Evolutionary conservation across 2,888 invertebrate species (phyloP).

Genomic region (Xestia rhomboidea): DNA sequence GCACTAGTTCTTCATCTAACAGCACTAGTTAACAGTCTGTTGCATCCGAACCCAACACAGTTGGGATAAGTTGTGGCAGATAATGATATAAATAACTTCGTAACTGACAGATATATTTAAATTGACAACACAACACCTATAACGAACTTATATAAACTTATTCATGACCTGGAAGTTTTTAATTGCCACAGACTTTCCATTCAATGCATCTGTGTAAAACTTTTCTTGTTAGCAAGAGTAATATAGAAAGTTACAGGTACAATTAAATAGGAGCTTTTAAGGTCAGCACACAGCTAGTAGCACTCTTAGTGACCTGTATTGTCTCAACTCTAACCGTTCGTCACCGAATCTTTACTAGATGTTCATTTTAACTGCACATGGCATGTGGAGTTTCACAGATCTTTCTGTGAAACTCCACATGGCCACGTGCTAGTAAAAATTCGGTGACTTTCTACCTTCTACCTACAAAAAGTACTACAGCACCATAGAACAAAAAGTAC

Average conservation of each 20-base stretch:
- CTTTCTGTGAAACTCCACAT: background rate
- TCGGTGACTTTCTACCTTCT: no score
- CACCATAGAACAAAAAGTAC: no score
- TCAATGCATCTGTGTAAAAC: constrained; percentile 6
- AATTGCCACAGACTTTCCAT: constrained; percentile 9
- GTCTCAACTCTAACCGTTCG: background rate
- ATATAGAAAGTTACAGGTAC: background rate
- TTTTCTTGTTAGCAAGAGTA: constrained; percentile 22
- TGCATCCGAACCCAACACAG: background rate
- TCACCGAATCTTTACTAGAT: no score
- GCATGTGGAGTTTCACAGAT: no score
- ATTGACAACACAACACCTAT: background rate
- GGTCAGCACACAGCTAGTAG: background rate
- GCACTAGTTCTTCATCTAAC: background rate
- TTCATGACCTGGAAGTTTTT: background rate
- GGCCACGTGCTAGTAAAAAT: no score
- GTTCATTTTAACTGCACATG: no score
- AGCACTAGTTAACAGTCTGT: no score
- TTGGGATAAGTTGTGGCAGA: background rate
- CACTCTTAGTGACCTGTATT: background rate
- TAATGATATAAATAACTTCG: background rate
- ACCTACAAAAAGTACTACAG: no score
- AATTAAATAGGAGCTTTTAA: background rate
- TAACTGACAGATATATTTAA: background rate
- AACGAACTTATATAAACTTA: background rate